Evolutionary conservation across 2,113 vertebrate genomes (phyloP), one percentile per base, ranked within the genome.

Genomic region (Pampusana beccarii): DNA sequence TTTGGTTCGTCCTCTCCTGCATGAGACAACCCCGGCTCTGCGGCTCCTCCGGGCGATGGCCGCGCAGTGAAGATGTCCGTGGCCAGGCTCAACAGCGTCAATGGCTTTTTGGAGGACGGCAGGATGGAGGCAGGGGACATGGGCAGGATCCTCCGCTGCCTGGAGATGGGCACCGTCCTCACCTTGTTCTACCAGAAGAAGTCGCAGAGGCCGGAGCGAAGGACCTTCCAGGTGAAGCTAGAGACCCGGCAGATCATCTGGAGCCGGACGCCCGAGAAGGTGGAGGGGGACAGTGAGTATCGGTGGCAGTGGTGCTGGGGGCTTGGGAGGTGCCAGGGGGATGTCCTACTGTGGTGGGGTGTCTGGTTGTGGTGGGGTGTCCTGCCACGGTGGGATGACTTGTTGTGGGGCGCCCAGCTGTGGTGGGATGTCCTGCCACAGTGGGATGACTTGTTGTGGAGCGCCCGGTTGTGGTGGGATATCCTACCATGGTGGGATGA

Each of bases 161-260:
- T 99, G 96, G 98, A 98, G 96, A 97, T 97, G 82, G 98, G 98
- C 57, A 98, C 98, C 0, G 98, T 98, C 38, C 98, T 99, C 97
- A 99, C 98, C 18, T 51, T 99, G 40, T 99, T 98, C 97, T 98
- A 98, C 88, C 98, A 98, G 97, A 99, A 99, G 94, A 99, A 99
- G 75, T 98, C 98, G 2, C 98, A 99, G 97, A 92, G 98, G 67
- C 98, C 98, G 0, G 98, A 99, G 97, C 97, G 98, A 53, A 98
- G 98, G 72, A 99, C 98, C 11, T 98, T 99, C 97, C 98, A 98
- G 96, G 97, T 99, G 42, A 97, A 93, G 78, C 88, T 98, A 92
- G 98, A 98, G 86, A 98, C 95, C 5, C 69, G 98, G 18, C 98
- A 99, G 96, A 97, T 99, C 62, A 96, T 98, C 92, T 99, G 98